A percentile compares a stretch with the other conserved stretches of the same genome.
phyloP scores from a whole-genome alignment of 2,888 invertebrate genomes.

The Microctonus hyperodae region DNA sequence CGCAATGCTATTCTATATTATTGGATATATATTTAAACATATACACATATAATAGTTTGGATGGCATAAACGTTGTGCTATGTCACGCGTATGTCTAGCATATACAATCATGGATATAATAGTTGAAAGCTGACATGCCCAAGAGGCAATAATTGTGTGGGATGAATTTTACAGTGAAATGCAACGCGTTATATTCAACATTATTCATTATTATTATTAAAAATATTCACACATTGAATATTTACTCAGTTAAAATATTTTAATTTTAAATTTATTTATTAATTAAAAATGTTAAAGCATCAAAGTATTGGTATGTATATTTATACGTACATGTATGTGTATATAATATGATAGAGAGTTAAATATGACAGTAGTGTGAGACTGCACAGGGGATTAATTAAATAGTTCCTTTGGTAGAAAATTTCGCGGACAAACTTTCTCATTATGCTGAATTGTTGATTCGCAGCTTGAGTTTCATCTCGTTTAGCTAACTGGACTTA shows the following conservation, averaged over 20 bases:
- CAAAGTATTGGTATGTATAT: background rate
- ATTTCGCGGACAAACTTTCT: conserved; percentile 43
- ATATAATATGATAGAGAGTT: conserved; percentile 1
- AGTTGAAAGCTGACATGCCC: no score
- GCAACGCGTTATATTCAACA: no score
- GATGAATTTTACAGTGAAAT: no score
- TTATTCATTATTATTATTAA: background rate
- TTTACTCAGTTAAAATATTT: background rate
- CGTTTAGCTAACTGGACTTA: conserved; percentile 45
- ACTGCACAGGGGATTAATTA: conserved; percentile 31
- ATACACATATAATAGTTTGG: background rate
- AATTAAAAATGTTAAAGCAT: background rate
- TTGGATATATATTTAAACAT: background rate
- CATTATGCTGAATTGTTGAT: conserved; percentile 49
- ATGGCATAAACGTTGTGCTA: no score
- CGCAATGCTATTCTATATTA: background rate
- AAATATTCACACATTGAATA: background rate
- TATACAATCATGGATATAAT: no score
- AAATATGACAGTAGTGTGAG: conserved; percentile 4
- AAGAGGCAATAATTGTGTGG: no score
- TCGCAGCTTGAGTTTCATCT: conserved; percentile 45
- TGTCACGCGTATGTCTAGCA: no score
- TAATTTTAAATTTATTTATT: background rate
- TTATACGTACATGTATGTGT: no score
- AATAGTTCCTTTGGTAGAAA: conserved; percentile 48